phyloP scores from a whole-genome alignment of 2,113 vertebrate genomes.

The Tragelaphus scriptus region DNA sequence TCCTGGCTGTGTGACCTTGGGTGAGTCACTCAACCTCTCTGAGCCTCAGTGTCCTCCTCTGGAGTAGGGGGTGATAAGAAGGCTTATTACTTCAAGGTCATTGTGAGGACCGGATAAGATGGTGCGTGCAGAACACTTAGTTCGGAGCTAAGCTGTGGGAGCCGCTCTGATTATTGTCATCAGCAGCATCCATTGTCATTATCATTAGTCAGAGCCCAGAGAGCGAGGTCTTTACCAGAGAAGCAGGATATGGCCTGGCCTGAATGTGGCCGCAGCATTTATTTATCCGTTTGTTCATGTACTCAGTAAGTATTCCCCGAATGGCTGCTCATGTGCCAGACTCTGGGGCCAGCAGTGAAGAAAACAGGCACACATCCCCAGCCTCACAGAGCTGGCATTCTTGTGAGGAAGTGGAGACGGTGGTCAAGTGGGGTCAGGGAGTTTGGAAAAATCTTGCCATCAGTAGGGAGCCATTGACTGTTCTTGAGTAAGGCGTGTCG shows the following conservation, averaged over 20 bases:
- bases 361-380: not conserved
- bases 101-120: not conserved
- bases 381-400: not conserved
- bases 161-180: not conserved
- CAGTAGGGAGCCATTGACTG: not conserved
- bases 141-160: not conserved
- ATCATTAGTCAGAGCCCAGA: not conserved
- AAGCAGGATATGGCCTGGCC: not conserved
- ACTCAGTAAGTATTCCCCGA: not conserved
- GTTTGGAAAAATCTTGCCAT: not conserved
- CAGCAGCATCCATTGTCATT: fast-evolving
- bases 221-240: not conserved
- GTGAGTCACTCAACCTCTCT: not conserved
- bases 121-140: fast-evolving
- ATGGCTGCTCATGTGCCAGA: not conserved
- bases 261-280: not conserved
- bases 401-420: not conserved
- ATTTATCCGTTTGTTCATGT: not conserved
- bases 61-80: not conserved
- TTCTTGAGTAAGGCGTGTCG: not conserved
- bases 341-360: not conserved
- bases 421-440: not conserved
- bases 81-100: not conserved
- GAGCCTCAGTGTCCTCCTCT: not conserved
- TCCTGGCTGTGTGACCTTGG: not conserved